phyloP scores from a whole-genome alignment of 2,113 vertebrate genomes.

The Ceyx melanurus region DNA sequence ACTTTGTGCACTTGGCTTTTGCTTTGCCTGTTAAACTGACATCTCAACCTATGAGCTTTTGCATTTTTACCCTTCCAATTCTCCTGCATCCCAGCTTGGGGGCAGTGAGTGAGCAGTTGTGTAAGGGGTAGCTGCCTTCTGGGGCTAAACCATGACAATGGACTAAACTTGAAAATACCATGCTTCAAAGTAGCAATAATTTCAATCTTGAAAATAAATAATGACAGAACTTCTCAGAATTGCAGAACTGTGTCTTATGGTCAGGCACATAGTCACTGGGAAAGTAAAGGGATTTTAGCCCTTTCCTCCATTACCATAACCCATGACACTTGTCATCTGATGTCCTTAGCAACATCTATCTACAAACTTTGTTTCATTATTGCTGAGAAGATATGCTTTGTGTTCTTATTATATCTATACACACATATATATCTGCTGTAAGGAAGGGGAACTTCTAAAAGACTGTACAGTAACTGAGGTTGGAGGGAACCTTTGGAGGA shows the following conservation, averaged over 20 bases:
- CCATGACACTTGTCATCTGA: neutral
- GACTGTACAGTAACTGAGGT: neutral
- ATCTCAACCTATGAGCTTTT: neutral
- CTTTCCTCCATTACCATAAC: neutral
- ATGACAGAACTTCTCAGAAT: no score
- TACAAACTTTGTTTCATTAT: neutral
- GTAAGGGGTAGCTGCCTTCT: neutral
- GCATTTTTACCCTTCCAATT: neutral
- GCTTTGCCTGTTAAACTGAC: neutral
- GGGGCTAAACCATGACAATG: neutral
- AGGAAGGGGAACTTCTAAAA: neutral
- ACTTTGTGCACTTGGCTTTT: accelerated
- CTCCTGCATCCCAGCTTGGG: neutral
- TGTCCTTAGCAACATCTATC: neutral
- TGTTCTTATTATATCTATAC: neutral
- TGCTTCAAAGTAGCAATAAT: neutral
- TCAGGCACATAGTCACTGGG: neutral
- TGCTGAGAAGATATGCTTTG: neutral
- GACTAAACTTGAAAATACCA: neutral
- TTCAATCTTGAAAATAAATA: neutral
- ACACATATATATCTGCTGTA: neutral
- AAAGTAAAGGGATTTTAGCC: neutral
- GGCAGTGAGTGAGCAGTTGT: neutral
- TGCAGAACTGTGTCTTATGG: neutral
- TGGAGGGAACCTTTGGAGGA: neutral